Conservation (phyloP, 2,797 vertebrate species). For the Iguana delicatissima region DNA sequence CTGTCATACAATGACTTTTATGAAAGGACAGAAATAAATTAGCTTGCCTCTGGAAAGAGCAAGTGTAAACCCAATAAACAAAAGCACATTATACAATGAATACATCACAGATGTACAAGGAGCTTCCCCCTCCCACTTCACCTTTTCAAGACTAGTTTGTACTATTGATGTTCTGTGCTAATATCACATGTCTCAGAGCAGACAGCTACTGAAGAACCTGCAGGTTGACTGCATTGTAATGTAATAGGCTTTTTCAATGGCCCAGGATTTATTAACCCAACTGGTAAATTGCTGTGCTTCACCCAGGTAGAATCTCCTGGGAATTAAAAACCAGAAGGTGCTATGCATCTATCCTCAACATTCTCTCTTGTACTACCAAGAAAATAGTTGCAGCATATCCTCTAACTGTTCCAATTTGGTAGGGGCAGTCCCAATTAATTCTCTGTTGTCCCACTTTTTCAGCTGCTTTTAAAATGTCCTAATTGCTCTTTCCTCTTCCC, state of each 20-base stretch:
- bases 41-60: conserved; percentile 37
- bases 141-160: conserved; percentile 27
- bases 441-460: too few relatives aligned
- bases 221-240: not conserved
- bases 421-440: too few relatives aligned
- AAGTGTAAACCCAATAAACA: conserved; percentile 51
- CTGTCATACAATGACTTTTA: conserved; percentile 28
- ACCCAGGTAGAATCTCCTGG: not conserved
- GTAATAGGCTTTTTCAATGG: not conserved
- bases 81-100: conserved; percentile 23
- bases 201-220: not conserved
- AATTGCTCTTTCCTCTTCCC: too few relatives aligned
- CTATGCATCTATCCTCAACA: not conserved
- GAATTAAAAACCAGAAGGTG: not conserved
- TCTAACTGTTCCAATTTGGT: too few relatives aligned
- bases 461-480: too few relatives aligned
- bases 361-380: not conserved
- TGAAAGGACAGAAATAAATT: conserved; percentile 37
- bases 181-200: not conserved
- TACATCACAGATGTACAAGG: conserved; percentile 25
- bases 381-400: not conserved
- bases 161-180: conserved; percentile 18
- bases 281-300: not conserved
- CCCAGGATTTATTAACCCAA: not conserved
- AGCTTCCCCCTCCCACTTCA: not conserved